These are phyloP conservation scores for Anoncus sp. DNA, from an alignment of 2,888 invertebrate genomes.

Conservation along the genomic window DNA sequence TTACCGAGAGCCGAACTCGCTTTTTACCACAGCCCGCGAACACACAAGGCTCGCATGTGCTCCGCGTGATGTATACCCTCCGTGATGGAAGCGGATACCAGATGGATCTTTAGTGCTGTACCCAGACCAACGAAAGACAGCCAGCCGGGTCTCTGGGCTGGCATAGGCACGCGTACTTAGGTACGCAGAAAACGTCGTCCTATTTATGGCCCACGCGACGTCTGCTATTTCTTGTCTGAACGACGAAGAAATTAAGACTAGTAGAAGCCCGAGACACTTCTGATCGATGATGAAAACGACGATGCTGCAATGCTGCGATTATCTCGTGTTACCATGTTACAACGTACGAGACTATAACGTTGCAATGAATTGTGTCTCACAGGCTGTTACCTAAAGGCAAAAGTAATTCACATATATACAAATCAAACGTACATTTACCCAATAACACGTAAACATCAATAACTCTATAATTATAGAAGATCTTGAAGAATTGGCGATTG, in stretches of 20 bases:
- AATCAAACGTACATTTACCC: not conserved
- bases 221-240: slow-evolving; percentile 37
- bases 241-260: slow-evolving; percentile 24
- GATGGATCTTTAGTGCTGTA: slow-evolving; percentile 50
- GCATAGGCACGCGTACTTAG: slow-evolving; percentile 54
- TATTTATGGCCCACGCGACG: slow-evolving; percentile 56
- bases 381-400: slow-evolving; percentile 4
- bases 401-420: not conserved
- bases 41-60: slow-evolving; percentile 63
- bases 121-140: slow-evolving; percentile 32
- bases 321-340: slow-evolving; percentile 1
- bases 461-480: not conserved
- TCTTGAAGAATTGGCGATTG: not conserved
- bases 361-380: not conserved
- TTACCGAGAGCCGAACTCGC: slow-evolving; percentile 33
- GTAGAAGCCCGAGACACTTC: slow-evolving; percentile 21
- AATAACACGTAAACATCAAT: not conserved
- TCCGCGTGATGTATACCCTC: slow-evolving; percentile 51
- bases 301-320: slow-evolving; percentile 32
- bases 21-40: slow-evolving; percentile 10
- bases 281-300: slow-evolving; percentile 40
- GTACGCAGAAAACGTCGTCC: slow-evolving; percentile 54
- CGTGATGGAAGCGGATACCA: slow-evolving; percentile 61
- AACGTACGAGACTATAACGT: not conserved
- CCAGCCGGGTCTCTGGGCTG: slow-evolving; percentile 6